These are phyloP conservation scores for Harpagoxenus sublaevis DNA, from an alignment of 2,888 invertebrate genomes.

Conservation along the genomic window DNA sequence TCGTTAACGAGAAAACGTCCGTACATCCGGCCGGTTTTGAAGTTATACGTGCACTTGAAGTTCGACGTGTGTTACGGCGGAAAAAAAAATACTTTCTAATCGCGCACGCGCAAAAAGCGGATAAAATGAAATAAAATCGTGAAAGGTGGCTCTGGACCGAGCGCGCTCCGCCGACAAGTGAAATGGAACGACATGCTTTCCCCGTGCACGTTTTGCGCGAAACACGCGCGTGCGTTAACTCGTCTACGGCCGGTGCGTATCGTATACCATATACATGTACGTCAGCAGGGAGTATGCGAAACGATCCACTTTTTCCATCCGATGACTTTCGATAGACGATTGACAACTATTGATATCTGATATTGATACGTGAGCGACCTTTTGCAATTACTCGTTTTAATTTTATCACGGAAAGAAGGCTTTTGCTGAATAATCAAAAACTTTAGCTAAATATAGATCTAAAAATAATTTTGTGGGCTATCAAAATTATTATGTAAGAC, in stretches of 20 bases:
- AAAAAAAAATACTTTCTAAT: slow-evolving; percentile 62
- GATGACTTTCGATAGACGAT: slow-evolving; percentile 75
- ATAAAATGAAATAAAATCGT: slow-evolving; percentile 55
- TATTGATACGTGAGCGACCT: background rate
- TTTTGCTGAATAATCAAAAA: no score
- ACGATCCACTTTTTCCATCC: slow-evolving; percentile 75
- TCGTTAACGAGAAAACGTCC: background rate
- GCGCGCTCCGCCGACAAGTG: slow-evolving; percentile 65
- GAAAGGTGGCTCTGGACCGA: slow-evolving; percentile 61
- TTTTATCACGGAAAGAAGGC: no score
- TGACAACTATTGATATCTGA: slow-evolving; percentile 10
- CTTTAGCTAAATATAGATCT: no score
- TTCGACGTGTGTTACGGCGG: background rate
- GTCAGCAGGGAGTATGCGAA: slow-evolving; percentile 16
- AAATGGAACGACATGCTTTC: slow-evolving; percentile 79
- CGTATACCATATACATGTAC: slow-evolving; percentile 26
- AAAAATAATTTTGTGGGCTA: no score
- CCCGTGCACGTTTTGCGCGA: slow-evolving; percentile 66
- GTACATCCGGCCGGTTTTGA: background rate
- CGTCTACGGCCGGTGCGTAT: slow-evolving; percentile 39
- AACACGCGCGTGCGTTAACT: slow-evolving; percentile 50
- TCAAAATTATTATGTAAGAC: no score
- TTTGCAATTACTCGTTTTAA: background rate
- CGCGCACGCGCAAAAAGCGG: slow-evolving; percentile 26
- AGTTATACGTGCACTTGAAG: background rate